phyloP scores from a whole-genome alignment of 2,113 vertebrate genomes.

The Hemiscyllium ocellatum region DNA sequence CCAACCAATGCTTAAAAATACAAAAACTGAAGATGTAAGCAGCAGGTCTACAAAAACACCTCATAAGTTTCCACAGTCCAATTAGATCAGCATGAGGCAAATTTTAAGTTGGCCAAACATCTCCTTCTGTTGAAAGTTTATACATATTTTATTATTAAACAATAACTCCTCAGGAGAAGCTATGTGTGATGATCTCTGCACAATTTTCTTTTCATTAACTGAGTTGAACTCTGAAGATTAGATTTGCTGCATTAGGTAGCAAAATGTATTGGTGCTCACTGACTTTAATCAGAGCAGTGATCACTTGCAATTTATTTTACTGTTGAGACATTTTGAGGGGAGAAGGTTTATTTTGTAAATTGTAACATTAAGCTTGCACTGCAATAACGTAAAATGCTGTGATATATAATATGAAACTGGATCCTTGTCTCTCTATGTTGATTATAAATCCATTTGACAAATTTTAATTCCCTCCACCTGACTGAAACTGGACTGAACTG shows the following conservation, averaged over 20 bases:
- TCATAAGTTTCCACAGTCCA: not conserved
- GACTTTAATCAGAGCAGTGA: not conserved
- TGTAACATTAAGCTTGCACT: not conserved
- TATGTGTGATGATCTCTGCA: not conserved
- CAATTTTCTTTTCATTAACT: not conserved
- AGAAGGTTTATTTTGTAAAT: not conserved
- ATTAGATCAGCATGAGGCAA: not conserved
- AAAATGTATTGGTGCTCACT: not conserved
- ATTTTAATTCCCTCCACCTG: not conserved
- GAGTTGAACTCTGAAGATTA: not conserved
- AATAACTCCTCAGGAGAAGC: not conserved
- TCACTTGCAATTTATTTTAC: slow-evolving; percentile 5
- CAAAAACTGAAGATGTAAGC: not conserved
- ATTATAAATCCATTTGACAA: not conserved
- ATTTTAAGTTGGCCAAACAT: not conserved
- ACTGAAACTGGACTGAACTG: not conserved
- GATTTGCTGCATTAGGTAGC: not conserved
- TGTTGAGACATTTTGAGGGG: not conserved
- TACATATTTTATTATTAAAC: not conserved
- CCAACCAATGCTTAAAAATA: not conserved
- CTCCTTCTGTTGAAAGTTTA: not conserved
- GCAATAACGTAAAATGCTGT: not conserved
- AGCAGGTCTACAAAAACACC: not conserved
- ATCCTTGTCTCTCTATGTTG: not conserved
- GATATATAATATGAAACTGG: not conserved